Base-by-base conservation (phyloP, 2,113 vertebrate genomes). In the Leptodactylus fuscus region DNA sequence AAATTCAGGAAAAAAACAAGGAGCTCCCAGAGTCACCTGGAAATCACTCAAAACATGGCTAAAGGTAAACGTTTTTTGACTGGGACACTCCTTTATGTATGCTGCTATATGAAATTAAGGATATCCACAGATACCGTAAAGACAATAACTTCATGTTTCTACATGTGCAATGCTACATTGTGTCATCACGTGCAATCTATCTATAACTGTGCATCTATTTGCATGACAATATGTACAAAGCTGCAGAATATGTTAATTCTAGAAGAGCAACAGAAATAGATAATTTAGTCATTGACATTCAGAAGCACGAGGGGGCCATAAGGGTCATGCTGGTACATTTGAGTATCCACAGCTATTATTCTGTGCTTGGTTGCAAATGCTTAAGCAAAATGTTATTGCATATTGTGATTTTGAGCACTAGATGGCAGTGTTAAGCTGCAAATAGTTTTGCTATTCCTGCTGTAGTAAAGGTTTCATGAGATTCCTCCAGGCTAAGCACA, bases 401-500 rank as follows among this genome's bases (percentile, higher is more conserved):
- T n/a, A 38, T 41, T 41, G n/a, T 9, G 5, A 58, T 18, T 29
- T 3, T 78, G 20, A 34, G 27, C 83, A 80, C 74, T 70, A 85
- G 83, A 85, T 85, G 83, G 83, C 83, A 80, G 60, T 3, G 1
- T 71, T 80, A 32, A 20, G 29, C 34, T 53, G 48, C 22, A 58
- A 51, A 80, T 80, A 3, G 24, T 29, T 69, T 41, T 7, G 1
- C 2, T 5, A 3, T 55, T 9, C 67, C 29, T n/a, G 44, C 13
- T 22, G 22, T 22, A 69, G 34, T 70, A 79, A 29, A 70, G 46
- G 36, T 41, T 85, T 69, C 36, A 82, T 82, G 49, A 77, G 29
- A 36, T 78, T 78, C 81, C 81, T 73, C 29, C 32, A 82, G 65
- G 81, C 81, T 27, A 82, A 80, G 53, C 82, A 73, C 67, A 84